These are phyloP conservation scores for Heterodera filipjevi DNA, from an alignment of 2,888 invertebrate species.

Conservation along the genomic window DNA sequence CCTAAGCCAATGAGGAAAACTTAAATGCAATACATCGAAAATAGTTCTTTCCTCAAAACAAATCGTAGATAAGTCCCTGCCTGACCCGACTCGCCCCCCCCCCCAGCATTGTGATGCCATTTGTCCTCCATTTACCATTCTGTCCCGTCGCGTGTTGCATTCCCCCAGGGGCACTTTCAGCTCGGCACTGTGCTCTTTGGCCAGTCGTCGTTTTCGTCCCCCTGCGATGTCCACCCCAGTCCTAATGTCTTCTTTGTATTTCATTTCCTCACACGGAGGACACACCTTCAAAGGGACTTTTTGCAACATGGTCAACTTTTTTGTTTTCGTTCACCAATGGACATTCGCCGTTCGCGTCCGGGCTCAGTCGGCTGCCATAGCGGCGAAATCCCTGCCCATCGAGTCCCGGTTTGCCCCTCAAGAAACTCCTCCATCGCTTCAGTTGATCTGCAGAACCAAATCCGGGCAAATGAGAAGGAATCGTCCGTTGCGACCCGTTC, in stretches of 20 bases:
- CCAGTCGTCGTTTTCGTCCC: neutral
- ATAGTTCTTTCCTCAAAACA: too few relatives aligned
- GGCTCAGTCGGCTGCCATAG: constrained; percentile 34
- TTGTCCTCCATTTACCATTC: constrained; percentile 46
- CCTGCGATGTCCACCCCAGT: neutral
- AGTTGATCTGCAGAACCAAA: constrained; percentile 23
- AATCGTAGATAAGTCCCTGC: too few relatives aligned
- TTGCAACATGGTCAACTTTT: too few relatives aligned
- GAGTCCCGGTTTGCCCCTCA: constrained; percentile 27
- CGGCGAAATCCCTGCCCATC: constrained; percentile 35
- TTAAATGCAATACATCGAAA: too few relatives aligned
- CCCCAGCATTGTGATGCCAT: too few relatives aligned
- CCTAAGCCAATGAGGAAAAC: constrained; percentile 22
- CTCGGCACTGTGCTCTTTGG: constrained; percentile 47
- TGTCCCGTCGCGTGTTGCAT: constrained; percentile 60
- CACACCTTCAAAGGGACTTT: constrained; percentile 32
- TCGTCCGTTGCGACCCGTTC: constrained; percentile 14
- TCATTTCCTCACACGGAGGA: constrained; percentile 43
- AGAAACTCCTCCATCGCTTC: constrained; percentile 33
- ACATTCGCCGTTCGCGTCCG: constrained; percentile 43
- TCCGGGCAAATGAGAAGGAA: constrained; percentile 29
- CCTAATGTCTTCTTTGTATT: constrained; percentile 16
- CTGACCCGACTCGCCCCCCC: too few relatives aligned
- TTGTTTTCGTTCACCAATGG: constrained; percentile 36
- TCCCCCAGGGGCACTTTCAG: constrained; percentile 55